Conservation (phyloP, 2,113 vertebrate species). For the Dunckerocampus dactyliophorus region DNA sequence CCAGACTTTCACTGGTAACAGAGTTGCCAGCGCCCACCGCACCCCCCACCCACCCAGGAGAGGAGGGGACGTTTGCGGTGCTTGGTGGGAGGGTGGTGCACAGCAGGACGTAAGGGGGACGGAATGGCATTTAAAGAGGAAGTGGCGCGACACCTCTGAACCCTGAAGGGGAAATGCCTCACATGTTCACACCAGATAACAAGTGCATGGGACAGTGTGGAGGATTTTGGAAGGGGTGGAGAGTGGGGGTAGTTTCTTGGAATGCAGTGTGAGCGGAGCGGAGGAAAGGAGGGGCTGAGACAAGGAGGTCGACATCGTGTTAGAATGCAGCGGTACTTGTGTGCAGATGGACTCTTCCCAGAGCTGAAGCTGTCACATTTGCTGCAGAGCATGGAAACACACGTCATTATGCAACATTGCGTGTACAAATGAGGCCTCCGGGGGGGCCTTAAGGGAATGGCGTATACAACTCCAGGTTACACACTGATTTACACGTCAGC, state of each 20-base stretch:
- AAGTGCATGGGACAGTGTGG: constrained; percentile 27
- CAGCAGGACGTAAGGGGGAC: not conserved
- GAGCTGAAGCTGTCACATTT: constrained; percentile 23
- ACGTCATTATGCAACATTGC: constrained; percentile 41
- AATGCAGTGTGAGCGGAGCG: constrained; percentile 11
- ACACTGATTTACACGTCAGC: not conserved
- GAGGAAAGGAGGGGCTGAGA: not conserved
- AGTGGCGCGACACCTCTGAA: constrained; percentile 34
- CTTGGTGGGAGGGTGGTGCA: not conserved
- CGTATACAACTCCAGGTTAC: constrained; percentile 17
- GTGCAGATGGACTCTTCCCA: constrained; percentile 53
- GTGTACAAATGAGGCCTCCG: constrained; percentile 28
- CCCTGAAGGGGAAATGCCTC: constrained; percentile 44
- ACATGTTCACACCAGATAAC: constrained; percentile 50
- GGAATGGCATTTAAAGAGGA: constrained; percentile 6
- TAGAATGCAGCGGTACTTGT: constrained; percentile 41
- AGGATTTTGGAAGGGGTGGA: not conserved
- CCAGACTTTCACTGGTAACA: constrained; percentile 43
- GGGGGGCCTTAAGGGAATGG: constrained; percentile 14
- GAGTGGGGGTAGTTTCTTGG: constrained; percentile 31
- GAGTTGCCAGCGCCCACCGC: not conserved
- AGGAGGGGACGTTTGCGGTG: not conserved
- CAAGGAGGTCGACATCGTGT: not conserved
- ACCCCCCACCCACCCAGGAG: constrained; percentile 6
- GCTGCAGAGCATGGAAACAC: constrained; percentile 26